phyloP scores from a whole-genome alignment of 2,797 vertebrate genomes.

The Clarias platycephalus region DNA sequence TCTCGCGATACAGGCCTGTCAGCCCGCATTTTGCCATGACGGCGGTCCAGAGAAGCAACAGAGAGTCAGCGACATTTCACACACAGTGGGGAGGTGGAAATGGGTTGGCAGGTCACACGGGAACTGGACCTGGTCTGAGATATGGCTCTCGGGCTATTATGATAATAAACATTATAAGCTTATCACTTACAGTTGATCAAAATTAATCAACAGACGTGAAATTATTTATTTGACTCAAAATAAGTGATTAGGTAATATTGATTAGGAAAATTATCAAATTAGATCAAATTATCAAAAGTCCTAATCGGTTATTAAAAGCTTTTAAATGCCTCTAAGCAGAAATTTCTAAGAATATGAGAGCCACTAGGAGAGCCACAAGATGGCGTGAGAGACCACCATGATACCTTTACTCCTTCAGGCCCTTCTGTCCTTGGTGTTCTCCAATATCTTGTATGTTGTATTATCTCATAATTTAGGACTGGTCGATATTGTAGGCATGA shows the following conservation, averaged over 20 bases:
- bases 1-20: constrained; percentile 46
- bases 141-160: background rate
- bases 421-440: background rate
- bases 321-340: background rate
- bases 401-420: background rate
- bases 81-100: background rate
- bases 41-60: constrained; percentile 8
- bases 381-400: constrained; percentile 43
- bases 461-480: background rate
- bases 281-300: background rate
- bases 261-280: background rate
- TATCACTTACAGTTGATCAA: background rate
- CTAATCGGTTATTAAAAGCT: background rate
- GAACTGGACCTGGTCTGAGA: background rate
- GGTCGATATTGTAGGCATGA: background rate
- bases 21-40: constrained; percentile 52
- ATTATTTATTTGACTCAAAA: no score
- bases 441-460: background rate
- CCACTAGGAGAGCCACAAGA: constrained; percentile 43
- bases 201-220: background rate
- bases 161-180: background rate
- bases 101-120: background rate
- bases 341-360: background rate
- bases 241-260: background rate
- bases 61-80: constrained; percentile 14